Percentiles rank a stretch among this genome's conserved stretches.
Conservation (phyloP, 2,797 vertebrate genomes). For the Gambelia wislizenii region DNA sequence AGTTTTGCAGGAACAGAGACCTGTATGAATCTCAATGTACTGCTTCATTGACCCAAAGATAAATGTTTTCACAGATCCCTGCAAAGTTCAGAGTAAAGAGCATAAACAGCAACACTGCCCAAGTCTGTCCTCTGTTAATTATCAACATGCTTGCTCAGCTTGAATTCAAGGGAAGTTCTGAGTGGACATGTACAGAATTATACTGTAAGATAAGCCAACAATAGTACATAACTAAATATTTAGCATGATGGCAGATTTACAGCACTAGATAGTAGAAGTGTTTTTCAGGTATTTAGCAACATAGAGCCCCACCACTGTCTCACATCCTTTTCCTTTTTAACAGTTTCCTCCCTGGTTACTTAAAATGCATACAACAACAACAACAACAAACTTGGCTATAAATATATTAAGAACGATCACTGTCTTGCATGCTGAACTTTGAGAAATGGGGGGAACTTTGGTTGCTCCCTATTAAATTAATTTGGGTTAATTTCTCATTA, state of each 20-base stretch:
- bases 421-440: too few relatives aligned
- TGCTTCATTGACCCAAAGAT: neutral
- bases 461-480: too few relatives aligned
- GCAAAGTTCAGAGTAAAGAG: neutral
- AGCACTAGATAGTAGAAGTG: neutral
- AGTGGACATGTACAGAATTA: neutral
- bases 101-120: neutral
- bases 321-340: too few relatives aligned
- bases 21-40: neutral
- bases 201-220: neutral
- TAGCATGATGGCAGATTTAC: neutral
- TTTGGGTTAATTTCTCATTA: too few relatives aligned
- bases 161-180: neutral
- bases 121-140: neutral
- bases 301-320: too few relatives aligned
- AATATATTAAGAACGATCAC: too few relatives aligned
- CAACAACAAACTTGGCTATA: too few relatives aligned
- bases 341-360: too few relatives aligned
- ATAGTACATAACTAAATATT: neutral
- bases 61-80: neutral
- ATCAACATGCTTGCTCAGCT: neutral
- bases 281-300: neutral
- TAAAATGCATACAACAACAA: too few relatives aligned
- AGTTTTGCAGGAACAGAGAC: neutral
- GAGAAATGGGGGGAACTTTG: too few relatives aligned